phyloP scores from a whole-genome alignment of 2,797 vertebrate genomes.

The Premnoplex brunnescens region DNA sequence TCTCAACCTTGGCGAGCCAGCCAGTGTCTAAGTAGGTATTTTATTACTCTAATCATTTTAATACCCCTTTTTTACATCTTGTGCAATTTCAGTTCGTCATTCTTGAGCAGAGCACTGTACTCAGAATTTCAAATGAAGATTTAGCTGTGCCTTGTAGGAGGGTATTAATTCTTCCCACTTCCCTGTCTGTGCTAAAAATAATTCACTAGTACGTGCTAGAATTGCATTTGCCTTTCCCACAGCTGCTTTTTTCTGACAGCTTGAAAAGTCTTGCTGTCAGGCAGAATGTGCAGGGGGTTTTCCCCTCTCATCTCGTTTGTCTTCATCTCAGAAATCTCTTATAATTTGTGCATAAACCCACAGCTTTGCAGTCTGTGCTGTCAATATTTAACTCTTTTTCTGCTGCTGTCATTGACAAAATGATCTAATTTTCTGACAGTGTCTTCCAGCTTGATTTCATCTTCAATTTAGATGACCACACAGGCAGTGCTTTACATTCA shows the following conservation, averaged over 20 bases:
- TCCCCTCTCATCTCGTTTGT: background rate
- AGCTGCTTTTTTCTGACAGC: background rate
- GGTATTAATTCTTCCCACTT: background rate
- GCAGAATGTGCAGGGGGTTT: accelerated
- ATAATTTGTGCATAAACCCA: background rate
- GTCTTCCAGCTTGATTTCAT: background rate
- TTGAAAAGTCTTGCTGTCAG: background rate
- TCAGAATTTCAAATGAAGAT: background rate
- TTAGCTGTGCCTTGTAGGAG: background rate
- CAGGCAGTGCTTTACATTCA: background rate
- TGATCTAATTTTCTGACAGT: background rate
- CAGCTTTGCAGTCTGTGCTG: background rate
- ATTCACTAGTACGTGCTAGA: background rate
- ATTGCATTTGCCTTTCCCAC: background rate
- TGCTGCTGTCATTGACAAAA: background rate
- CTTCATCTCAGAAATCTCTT: background rate
- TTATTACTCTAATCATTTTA: background rate
- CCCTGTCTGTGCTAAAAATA: background rate
- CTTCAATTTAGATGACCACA: background rate
- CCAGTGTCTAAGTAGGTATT: background rate
- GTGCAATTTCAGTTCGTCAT: background rate
- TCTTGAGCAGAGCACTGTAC: background rate
- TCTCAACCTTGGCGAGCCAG: background rate
- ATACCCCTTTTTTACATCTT: background rate
- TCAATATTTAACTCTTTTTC: background rate